Percentiles rank a stretch among this genome's conserved stretches.
These are phyloP conservation scores for Homarus americanus DNA, from an alignment of 1,140 invertebrate species.

Conservation along the genomic window DNA sequence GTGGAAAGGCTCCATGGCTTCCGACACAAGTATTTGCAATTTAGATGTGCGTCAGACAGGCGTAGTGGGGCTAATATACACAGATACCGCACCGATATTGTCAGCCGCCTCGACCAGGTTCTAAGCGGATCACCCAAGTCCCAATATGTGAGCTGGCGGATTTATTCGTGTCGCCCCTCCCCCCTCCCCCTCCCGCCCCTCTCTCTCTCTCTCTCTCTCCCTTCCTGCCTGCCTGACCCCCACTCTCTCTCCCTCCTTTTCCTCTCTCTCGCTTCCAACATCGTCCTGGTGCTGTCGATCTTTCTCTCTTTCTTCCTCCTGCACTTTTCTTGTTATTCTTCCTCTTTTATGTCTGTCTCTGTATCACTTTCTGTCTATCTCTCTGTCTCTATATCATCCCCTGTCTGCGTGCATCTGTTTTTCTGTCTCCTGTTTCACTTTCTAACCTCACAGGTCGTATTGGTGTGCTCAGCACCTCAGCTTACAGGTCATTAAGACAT, in stretches of 20 bases:
- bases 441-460: too few relatives aligned
- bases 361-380: too few relatives aligned
- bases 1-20: conserved; percentile 29
- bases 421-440: too few relatives aligned
- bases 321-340: too few relatives aligned
- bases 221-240: conserved; percentile 4
- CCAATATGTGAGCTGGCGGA: neutral
- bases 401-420: too few relatives aligned
- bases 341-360: too few relatives aligned
- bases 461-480: too few relatives aligned
- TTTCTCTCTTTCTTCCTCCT: neutral
- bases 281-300: conserved; percentile 8
- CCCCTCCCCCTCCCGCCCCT: neutral
- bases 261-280: neutral
- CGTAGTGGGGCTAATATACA: conserved; percentile 69
- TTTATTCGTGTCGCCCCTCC: neutral
- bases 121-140: conserved; percentile 3
- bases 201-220: conserved; percentile 29
- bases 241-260: conserved; percentile 30
- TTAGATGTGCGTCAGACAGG: conserved; percentile 67
- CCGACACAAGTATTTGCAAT: conserved; percentile 70
- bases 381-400: too few relatives aligned
- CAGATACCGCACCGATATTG: conserved; percentile 50
- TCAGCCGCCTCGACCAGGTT: neutral
- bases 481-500: too few relatives aligned